phyloP scores from a whole-genome alignment of 2,888 invertebrate species.

The Rhyacophila evoluta region DNA sequence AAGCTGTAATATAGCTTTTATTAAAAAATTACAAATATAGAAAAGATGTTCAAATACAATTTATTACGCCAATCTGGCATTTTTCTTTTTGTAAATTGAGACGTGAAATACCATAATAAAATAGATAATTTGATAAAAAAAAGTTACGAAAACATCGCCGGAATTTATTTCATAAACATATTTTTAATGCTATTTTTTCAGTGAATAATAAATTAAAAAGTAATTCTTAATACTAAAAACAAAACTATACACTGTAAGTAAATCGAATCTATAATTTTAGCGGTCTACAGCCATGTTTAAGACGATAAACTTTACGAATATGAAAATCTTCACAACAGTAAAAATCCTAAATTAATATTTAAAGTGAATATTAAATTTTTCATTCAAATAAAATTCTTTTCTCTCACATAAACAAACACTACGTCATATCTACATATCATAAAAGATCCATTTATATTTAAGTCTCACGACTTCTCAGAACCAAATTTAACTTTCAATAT shows the following conservation, averaged over 20 bases:
- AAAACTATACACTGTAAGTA: background rate
- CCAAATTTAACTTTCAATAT: constrained; percentile 46
- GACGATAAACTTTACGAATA: background rate
- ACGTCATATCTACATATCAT: no score
- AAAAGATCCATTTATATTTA: background rate
- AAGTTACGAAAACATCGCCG: no score
- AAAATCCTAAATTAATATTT: background rate
- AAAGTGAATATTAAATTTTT: constrained; percentile 3
- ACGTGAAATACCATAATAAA: background rate
- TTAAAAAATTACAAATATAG: background rate
- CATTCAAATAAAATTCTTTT: constrained; percentile 7
- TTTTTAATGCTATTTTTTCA: no score
- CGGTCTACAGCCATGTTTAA: background rate
- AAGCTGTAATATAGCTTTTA: background rate
- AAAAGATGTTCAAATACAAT: background rate
- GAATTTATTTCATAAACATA: no score
- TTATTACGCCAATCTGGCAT: background rate
- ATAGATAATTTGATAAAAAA: constrained; percentile 2
- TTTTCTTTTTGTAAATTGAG: background rate
- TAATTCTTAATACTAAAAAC: background rate
- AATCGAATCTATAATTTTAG: background rate
- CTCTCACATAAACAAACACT: background rate
- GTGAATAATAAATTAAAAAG: background rate
- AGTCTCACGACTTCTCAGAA: constrained; percentile 33
- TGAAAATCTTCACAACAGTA: constrained; percentile 4